Evolutionary conservation across 2,113 vertebrate genomes (phyloP).

Genomic region (Cervus canadensis): DNA sequence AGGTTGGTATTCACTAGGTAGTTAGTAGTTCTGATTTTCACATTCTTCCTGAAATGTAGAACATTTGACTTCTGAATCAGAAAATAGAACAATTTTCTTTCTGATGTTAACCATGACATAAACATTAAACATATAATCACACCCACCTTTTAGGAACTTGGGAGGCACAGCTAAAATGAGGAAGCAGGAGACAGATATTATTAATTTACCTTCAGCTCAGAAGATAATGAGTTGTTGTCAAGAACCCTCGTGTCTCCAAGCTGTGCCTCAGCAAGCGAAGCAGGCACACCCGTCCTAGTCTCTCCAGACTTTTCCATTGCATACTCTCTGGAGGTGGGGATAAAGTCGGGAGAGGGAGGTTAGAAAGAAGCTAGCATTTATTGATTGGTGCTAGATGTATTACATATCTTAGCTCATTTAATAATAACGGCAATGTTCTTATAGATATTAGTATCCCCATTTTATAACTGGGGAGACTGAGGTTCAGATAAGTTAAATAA

Average conservation of each 20-base stretch:
- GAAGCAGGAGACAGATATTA: neutral
- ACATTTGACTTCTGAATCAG: neutral
- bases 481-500: neutral
- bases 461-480: neutral
- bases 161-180: neutral
- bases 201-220: neutral
- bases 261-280: neutral
- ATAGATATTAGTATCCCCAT: neutral
- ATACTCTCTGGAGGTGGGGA: neutral
- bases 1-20: neutral
- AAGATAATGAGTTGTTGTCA: neutral
- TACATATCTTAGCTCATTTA: neutral
- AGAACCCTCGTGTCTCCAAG: neutral
- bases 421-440: neutral
- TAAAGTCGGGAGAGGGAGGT: neutral
- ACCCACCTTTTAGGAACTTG: neutral
- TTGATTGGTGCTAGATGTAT: neutral
- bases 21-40: neutral
- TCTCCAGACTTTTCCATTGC: neutral
- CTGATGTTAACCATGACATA: neutral
- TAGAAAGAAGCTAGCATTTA: neutral
- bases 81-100: neutral
- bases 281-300: neutral
- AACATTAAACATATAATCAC: neutral
- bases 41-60: neutral